Percentiles rank a stretch among this genome's conserved stretches.
These are phyloP conservation scores for Pterophyllum scalare DNA, from an alignment of 2,113 vertebrate species.

Conservation along the genomic window DNA sequence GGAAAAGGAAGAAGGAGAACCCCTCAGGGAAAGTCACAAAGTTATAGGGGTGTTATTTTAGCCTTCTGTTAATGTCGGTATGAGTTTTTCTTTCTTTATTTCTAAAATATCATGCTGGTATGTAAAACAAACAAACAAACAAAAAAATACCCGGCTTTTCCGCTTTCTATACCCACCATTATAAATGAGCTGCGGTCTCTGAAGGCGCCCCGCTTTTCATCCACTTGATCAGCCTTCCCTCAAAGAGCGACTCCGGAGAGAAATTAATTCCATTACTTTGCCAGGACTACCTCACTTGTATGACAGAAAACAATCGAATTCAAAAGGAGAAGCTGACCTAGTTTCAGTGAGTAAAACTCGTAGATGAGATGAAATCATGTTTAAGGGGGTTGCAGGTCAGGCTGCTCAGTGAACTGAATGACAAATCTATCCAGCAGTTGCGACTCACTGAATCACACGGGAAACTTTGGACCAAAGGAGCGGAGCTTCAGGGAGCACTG, in stretches of 20 bases:
- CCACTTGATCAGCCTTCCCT: constrained; percentile 50
- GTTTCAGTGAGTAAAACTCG: neutral
- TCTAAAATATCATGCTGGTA: constrained; percentile 6
- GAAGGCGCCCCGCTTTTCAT: constrained; percentile 44
- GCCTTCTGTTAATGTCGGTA: neutral
- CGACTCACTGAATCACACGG: constrained; percentile 34
- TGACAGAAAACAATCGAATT: neutral
- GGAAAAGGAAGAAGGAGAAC: too few relatives aligned
- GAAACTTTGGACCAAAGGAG: constrained; percentile 54
- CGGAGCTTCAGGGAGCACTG: constrained; percentile 39
- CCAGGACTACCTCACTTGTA: constrained; percentile 13
- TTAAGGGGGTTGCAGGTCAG: constrained; percentile 26
- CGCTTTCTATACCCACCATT: constrained; percentile 55
- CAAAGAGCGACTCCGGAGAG: constrained; percentile 30
- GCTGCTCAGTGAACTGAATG: constrained; percentile 9
- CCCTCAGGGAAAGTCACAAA: neutral
- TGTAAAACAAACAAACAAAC: neutral
- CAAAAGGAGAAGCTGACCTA: neutral
- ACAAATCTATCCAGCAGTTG: constrained; percentile 28
- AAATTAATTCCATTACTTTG: constrained; percentile 51
- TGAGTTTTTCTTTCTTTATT: neutral
- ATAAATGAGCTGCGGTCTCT: constrained; percentile 41
- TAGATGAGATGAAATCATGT: constrained; percentile 39
- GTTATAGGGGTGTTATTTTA: neutral
- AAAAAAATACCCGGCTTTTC: neutral